These are phyloP conservation scores for Microtus oregoni DNA, from an alignment of 2,113 vertebrate genomes.

Conservation along the genomic window DNA sequence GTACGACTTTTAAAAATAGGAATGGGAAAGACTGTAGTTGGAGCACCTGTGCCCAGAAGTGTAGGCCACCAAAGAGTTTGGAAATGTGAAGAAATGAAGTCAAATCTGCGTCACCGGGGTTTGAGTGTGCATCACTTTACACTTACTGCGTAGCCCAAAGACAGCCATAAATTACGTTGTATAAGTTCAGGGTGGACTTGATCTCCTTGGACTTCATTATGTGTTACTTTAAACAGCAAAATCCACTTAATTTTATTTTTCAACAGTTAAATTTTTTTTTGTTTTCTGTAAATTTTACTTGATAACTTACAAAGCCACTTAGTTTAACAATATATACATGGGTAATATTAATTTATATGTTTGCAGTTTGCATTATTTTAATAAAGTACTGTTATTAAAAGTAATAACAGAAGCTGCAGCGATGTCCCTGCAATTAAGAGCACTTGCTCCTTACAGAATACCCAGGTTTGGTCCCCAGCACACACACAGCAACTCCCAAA, in stretches of 20 bases:
- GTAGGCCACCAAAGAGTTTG: background rate
- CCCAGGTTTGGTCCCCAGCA: background rate
- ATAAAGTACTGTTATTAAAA: too few relatives aligned
- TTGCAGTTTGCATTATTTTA: too few relatives aligned
- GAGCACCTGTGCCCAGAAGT: background rate
- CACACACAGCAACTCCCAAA: background rate
- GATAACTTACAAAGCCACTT: too few relatives aligned
- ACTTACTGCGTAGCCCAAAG: background rate
- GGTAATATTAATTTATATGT: too few relatives aligned
- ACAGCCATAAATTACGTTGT: background rate
- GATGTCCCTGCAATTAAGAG: background rate
- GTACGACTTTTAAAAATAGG: background rate
- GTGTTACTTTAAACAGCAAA: background rate
- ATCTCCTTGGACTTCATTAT: too few relatives aligned
- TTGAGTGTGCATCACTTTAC: background rate
- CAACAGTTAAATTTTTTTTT: background rate
- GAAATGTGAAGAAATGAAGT: background rate
- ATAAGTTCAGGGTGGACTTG: background rate
- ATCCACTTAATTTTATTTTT: background rate
- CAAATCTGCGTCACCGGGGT: background rate
- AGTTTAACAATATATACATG: too few relatives aligned
- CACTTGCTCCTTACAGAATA: background rate
- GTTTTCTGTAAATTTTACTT: too few relatives aligned
- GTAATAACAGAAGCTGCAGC: too few relatives aligned
- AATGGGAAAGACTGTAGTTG: background rate